phyloP scores from a whole-genome alignment of 2,797 vertebrate species.

The Sphenodon punctatus region DNA sequence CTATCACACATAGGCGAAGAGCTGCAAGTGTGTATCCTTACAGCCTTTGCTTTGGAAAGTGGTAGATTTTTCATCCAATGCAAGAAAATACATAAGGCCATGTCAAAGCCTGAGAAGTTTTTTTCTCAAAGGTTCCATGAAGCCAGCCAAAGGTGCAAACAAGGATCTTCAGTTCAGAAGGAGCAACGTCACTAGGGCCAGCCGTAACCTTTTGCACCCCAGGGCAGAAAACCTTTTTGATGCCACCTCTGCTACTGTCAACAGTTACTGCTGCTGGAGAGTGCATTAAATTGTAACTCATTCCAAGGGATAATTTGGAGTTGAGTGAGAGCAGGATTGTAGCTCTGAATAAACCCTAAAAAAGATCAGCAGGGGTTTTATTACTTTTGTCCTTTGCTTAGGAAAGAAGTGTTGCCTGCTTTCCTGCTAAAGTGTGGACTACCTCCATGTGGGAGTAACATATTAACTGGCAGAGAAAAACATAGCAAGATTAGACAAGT shows the following conservation, averaged over 20 bases:
- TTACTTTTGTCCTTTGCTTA: not conserved
- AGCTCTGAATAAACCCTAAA: not conserved
- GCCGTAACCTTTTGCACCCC: no score
- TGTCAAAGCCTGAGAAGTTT: no score
- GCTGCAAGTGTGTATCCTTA: no score
- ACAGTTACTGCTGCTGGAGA: not conserved
- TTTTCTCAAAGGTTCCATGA: no score
- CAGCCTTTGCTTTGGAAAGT: no score
- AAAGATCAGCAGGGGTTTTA: not conserved
- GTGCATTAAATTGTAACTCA: not conserved
- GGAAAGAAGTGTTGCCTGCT: slow-evolving; percentile 6
- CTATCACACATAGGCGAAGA: no score
- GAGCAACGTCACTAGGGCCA: no score
- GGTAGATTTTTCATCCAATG: no score
- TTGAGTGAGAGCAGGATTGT: not conserved
- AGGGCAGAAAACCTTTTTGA: no score
- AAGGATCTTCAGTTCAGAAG: no score
- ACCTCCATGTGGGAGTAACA: slow-evolving; percentile 49
- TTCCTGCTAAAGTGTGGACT: slow-evolving; percentile 18
- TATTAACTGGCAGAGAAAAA: slow-evolving; percentile 53
- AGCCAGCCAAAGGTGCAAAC: no score
- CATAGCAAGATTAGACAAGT: slow-evolving; percentile 65
- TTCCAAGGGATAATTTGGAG: not conserved
- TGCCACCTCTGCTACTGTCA: not conserved
- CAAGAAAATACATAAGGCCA: no score